phyloP scores from a whole-genome alignment of 2,113 vertebrate genomes.

The Callithrix jacchus region DNA sequence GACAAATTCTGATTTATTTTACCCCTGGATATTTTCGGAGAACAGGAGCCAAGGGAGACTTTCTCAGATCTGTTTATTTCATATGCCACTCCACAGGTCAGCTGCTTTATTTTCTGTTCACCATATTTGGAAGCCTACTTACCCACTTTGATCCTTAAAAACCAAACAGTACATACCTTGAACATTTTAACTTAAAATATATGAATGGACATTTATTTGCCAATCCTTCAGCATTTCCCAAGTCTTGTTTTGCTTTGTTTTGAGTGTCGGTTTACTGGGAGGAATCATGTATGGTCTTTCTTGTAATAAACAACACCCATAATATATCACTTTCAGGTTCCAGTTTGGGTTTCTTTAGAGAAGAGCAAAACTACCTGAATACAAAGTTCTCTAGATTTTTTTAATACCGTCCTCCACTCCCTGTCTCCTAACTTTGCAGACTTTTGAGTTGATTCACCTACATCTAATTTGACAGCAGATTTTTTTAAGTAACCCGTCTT shows the following conservation, averaged over 20 bases:
- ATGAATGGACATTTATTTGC: neutral
- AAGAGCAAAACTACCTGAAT: neutral
- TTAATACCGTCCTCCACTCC: too few species aligned
- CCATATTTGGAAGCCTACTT: neutral
- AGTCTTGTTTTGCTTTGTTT: neutral
- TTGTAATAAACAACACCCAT: neutral
- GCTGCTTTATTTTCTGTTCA: neutral
- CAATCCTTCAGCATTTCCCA: neutral
- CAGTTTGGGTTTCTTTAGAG: neutral
- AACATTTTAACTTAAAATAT: neutral
- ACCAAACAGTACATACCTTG: neutral
- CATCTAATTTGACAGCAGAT: neutral
- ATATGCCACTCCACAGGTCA: accelerated
- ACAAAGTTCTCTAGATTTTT: neutral
- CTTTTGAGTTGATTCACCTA: neutral
- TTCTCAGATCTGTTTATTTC: neutral
- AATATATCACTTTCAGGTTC: neutral
- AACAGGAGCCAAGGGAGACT: neutral
- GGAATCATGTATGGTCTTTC: neutral
- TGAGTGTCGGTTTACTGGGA: neutral
- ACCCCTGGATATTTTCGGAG: neutral
- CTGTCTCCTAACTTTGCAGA: accelerated
- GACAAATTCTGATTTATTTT: neutral
- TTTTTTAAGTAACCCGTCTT: neutral
- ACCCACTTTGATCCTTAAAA: neutral